Evolutionary conservation across 2,113 vertebrate genomes (phyloP).

Genomic region (Brachyhypopomus occidentalis): DNA sequence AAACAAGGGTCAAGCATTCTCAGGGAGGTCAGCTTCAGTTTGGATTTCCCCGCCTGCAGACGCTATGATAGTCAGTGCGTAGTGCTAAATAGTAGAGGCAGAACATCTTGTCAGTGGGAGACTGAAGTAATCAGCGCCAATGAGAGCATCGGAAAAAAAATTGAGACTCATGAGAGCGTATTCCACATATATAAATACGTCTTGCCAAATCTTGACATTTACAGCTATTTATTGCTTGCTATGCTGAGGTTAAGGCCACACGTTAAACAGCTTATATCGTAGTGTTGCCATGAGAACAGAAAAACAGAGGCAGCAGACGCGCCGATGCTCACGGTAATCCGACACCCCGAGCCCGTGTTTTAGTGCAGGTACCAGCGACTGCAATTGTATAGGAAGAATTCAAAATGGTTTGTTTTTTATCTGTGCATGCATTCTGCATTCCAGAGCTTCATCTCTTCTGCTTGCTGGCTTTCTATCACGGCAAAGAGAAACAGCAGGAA

Average conservation of each 20-base stretch:
- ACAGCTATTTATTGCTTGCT: slow-evolving; percentile 34
- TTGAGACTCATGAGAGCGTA: no score
- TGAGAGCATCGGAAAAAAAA: background rate
- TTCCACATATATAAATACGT: background rate
- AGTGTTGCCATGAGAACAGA: slow-evolving; percentile 57
- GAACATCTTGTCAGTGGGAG: background rate
- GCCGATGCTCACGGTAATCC: slow-evolving; percentile 32
- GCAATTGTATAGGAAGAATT: slow-evolving; percentile 66
- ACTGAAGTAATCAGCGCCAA: background rate
- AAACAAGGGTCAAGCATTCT: no score
- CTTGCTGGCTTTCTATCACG: background rate
- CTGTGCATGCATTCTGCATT: background rate
- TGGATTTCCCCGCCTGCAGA: background rate
- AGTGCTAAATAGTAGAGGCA: background rate
- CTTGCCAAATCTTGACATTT: slow-evolving; percentile 30
- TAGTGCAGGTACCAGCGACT: slow-evolving; percentile 60
- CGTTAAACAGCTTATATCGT: slow-evolving; percentile 37
- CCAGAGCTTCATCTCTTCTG: background rate
- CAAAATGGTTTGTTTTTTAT: slow-evolving; percentile 65
- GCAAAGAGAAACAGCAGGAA: background rate
- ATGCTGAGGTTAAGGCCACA: slow-evolving; percentile 26
- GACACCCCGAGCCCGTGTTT: slow-evolving; percentile 25
- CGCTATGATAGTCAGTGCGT: no score
- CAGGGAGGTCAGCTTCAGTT: background rate
- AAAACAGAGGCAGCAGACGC: slow-evolving; percentile 14